Evolutionary conservation across 2,797 vertebrate species (phyloP).

Genomic region (Catharus ustulatus): DNA sequence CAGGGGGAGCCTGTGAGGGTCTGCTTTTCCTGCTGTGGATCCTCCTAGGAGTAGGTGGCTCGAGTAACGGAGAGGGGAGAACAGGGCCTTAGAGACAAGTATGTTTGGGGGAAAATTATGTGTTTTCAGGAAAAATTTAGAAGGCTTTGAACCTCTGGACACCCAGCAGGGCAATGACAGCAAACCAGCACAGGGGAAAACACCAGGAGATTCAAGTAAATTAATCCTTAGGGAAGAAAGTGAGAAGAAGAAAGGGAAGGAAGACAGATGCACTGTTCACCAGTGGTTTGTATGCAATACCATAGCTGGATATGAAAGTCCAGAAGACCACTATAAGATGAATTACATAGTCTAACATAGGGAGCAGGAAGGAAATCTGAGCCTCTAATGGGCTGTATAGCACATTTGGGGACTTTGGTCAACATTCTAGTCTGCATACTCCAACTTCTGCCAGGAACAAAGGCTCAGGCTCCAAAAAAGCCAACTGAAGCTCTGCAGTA

Average conservation of each 20-base stretch:
- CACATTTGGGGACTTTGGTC: neutral
- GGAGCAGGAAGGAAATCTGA: neutral
- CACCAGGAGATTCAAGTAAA: neutral
- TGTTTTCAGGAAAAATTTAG: neutral
- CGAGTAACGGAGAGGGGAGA: fast-evolving
- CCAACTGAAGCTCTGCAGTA: neutral
- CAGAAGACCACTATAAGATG: neutral
- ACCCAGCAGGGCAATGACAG: neutral
- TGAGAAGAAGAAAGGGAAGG: neutral
- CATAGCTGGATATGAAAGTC: neutral
- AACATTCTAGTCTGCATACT: neutral
- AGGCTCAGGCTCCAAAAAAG: neutral
- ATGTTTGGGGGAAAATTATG: neutral
- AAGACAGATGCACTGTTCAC: neutral
- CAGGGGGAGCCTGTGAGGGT: neutral
- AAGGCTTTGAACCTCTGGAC: neutral
- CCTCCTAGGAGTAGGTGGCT: neutral
- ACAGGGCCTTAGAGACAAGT: neutral
- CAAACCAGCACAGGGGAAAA: neutral
- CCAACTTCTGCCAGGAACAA: neutral
- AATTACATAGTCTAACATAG: neutral
- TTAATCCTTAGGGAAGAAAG: neutral
- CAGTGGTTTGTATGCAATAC: neutral
- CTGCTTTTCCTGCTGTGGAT: neutral
- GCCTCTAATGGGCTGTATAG: no score